These are phyloP conservation scores for Enteromius anoplus DNA, from an alignment of 2,797 vertebrate genomes.

Conservation along the genomic window DNA sequence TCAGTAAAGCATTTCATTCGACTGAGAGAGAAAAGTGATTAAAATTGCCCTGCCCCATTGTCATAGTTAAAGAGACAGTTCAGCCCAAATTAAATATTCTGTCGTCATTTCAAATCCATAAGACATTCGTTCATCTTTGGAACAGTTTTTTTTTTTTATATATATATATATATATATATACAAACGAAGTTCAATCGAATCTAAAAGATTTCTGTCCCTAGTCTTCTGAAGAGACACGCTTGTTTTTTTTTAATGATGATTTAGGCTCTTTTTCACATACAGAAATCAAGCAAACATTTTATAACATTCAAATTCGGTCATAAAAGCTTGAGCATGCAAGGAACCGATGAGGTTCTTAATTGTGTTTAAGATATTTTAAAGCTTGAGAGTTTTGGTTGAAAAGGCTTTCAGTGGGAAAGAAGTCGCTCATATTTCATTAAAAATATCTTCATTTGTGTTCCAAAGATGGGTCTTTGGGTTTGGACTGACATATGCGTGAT, in stretches of 20 bases:
- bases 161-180: too few relatives aligned
- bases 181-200: background rate
- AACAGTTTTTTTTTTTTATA: too few relatives aligned
- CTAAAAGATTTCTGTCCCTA: background rate
- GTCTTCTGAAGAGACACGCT: too few relatives aligned
- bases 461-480: background rate
- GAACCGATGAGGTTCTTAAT: background rate
- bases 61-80: background rate
- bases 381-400: background rate
- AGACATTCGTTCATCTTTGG: background rate
- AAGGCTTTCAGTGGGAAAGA: background rate
- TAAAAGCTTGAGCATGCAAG: background rate
- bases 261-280: background rate
- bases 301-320: background rate
- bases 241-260: background rate
- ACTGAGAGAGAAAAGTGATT: constrained; percentile 63
- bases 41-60: constrained; percentile 12
- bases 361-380: background rate
- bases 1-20: constrained; percentile 83
- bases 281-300: background rate
- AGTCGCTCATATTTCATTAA: background rate
- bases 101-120: background rate
- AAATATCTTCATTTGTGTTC: background rate
- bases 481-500: background rate
- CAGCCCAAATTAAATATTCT: background rate